Evolutionary conservation across 2,113 vertebrate genomes (phyloP), one percentile per base, ranked within the genome.

Genomic region (Erythrolamprus reginae): DNA sequence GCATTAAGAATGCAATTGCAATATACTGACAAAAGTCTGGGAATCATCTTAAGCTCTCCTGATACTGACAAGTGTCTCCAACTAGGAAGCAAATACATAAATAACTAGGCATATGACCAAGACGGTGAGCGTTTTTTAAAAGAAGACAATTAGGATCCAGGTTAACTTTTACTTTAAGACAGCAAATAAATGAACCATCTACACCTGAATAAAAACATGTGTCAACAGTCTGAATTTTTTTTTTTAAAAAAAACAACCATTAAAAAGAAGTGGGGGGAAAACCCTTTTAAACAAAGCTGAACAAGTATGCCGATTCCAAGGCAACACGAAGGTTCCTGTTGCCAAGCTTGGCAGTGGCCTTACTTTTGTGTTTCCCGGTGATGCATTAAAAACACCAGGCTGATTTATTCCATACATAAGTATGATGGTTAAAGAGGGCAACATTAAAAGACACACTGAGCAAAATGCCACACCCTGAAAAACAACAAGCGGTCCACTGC

Each of bases 171-270:
- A 87, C 92, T 85, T 90, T 94, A 97, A 96, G 96, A 97, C 96
- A 98, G 94, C 96, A 95, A 97, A 97, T 97, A 97, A 98, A 97
- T 97, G 97, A 98, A 96, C 96, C 95, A 97, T 96, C 97, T 97
- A 98, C 95, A 98, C 97, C 97, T 97, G 97, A 97, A 97, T 94
- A 96, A 96, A 96, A 97, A 97, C 96, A 96, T 95, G 94, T 94
- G 97, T 84, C 97, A 97, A 98, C 97, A 97, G 96, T 96, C 92
- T 93, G 95, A 97, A 96, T 33, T 83, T 88, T 95, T 88, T 95
- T 51, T 91, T 51, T 91, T 96, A 98, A 77, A 65, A 65, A 77
- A 38, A 77, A 98, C 98, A 97, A 98, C 96, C 95, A 98, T 97
- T 58, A 95, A 95, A 97, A 96, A 96, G 91, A 96, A 21, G 33